Conservation (phyloP, 2,113 vertebrate genomes). For the Cyrtonyx montezumae region DNA sequence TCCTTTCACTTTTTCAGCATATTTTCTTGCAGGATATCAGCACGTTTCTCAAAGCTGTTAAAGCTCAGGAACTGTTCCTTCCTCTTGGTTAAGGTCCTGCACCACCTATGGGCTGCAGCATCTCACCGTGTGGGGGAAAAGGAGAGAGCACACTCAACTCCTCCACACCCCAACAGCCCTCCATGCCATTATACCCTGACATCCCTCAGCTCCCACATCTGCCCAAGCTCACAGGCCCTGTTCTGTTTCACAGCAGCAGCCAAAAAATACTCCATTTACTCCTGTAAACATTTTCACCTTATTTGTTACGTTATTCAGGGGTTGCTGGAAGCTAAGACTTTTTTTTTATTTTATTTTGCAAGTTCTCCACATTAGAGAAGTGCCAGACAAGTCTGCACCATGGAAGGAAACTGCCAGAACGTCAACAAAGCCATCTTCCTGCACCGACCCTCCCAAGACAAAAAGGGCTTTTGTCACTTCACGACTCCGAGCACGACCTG, state of each 20-base stretch:
- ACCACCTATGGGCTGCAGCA: neutral
- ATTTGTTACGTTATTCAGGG: neutral
- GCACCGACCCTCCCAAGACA: neutral
- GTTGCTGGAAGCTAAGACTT: neutral
- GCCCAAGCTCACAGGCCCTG: neutral
- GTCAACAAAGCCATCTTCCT: neutral
- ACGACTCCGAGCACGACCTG: fast-evolving
- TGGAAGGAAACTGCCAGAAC: neutral
- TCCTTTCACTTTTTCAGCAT: no score
- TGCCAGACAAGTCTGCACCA: neutral
- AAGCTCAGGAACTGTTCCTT: neutral
- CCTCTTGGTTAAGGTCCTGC: fast-evolving
- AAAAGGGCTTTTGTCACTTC: neutral
- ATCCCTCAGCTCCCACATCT: neutral
- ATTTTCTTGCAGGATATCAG: fast-evolving
- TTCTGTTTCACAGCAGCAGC: neutral
- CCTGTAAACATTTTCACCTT: neutral
- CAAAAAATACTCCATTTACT: neutral
- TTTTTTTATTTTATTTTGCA: neutral
- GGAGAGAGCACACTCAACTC: neutral
- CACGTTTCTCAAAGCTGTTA: no score
- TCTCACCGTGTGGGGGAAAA: neutral
- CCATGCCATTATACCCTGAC: fast-evolving
- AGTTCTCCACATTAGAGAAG: neutral
- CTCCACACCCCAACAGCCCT: neutral